Evolutionary conservation across 2,113 vertebrate genomes (phyloP), one percentile per base, ranked within the genome.

Genomic region (Erinaceus europaeus): DNA sequence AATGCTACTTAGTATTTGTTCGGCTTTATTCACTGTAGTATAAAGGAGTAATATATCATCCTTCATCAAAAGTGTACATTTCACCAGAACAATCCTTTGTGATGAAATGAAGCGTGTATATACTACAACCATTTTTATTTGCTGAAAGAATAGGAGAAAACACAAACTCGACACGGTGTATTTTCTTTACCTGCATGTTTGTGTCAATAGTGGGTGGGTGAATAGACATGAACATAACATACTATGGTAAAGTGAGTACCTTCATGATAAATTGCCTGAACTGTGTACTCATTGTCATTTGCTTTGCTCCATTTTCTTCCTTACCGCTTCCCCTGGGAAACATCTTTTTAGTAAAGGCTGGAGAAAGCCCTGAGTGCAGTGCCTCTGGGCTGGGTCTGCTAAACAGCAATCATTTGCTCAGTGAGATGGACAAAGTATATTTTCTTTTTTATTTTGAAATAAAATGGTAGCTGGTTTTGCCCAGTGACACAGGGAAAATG

Each of bases 371-470:
- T 1, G 8, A 50, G 65, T 34, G 32, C 20, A 40, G 34, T 40
- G 53, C 53, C 69, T 74, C 77, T 68, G 21, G 67, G 29, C 42
- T 64, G 74, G 29, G 55, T 38, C 74, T 79, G 65, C 42, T 68
- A 71, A 68, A 46, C 71, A 44, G 50, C 40, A 79, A 87, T 78
- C 29, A 57, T 84, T 91, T 85, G 82, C 55, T 89, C 74, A 91
- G 82, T 53, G 77, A 94, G 62, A 89, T 6, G 76, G 48, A 88
- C 64, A 84, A 87, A 88, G 89, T 89, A 67, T 81, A 89, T 82
- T 94, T 94, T 92, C 73, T 62, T 95, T n/a, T 84, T 46, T 48
- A 68, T 89, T 92, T 93, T 73, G 90, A 75, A 93, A 88, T 91
- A 86, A 92, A 94, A 89, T 85, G 78, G 65, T 42, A 69, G 48